Evolutionary conservation across 2,888 invertebrate genomes (phyloP), one percentile per base, ranked within the genome.

Genomic region (Diaphora mendica): DNA sequence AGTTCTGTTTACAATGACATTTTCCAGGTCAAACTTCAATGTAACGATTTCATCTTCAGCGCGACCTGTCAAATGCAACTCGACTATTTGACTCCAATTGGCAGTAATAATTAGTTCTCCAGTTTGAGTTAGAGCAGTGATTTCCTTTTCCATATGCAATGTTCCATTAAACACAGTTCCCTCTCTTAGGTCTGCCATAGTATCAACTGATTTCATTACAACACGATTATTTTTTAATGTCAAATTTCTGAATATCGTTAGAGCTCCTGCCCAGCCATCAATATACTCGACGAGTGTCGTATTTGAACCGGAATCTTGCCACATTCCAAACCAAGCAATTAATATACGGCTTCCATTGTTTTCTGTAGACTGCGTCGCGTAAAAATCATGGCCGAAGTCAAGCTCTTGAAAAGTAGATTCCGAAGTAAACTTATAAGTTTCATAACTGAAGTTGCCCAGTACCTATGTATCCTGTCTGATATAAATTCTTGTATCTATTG

Each of bases 321-420:
- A 96, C 93, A 93, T 95, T 77, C 93, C 92, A 59, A 90, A 79
- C 96, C 96, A 96, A n/a, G 92, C 94, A 5, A 95, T 80, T 11
- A 93, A 71, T 62, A 95, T 79, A 1, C 91, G 84, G 0, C 88
- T 86, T 7, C 72, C 9, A 9, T 85, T 72, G 74, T 92, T 92
- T 42, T 88, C 65, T 39, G 91, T 86, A 7, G 93, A 90, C 82
- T 96, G 95, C 2, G 95, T 92, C 4, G 96, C 96, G 75, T 96
- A 96, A 74, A 92, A 92, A 78, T 96, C 96, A 78, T 94, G 93
- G 0, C 96, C 93, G 59, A 88, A 84, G 77, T 95, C 95, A 13
- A 95, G 77, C 79, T 94, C 93, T n/a, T 66, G 79, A 79, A 93
- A 94, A 44, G 89, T 73, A 1, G 89, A 86, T 26, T 79, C 30